phyloP scores from a whole-genome alignment of 2,888 invertebrate genomes.

The Panopea generosa region DNA sequence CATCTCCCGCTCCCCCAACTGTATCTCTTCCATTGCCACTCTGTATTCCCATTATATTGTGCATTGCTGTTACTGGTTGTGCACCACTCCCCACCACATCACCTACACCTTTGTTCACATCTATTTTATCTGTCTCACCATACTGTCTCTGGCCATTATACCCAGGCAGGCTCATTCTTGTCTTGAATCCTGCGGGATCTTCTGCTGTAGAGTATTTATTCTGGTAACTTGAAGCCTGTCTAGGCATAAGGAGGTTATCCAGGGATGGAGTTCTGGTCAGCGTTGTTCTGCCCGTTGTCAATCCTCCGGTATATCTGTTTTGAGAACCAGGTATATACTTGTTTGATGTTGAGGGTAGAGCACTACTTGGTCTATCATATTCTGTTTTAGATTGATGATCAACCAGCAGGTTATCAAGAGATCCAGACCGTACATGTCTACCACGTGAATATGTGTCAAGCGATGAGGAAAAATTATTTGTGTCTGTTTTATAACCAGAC shows the following conservation, averaged over 20 bases:
- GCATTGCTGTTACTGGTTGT: slow-evolving; percentile 41
- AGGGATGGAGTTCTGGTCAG: slow-evolving; percentile 66
- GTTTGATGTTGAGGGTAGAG: slow-evolving; percentile 48
- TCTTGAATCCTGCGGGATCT: slow-evolving; percentile 41
- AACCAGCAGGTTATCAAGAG: slow-evolving; percentile 52
- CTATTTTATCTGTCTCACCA: slow-evolving; percentile 55
- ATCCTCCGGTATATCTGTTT: slow-evolving; percentile 45
- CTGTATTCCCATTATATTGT: slow-evolving; percentile 40
- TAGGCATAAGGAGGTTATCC: slow-evolving; percentile 64
- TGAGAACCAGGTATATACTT: slow-evolving; percentile 44
- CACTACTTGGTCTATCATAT: slow-evolving; percentile 47
- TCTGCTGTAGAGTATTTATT: slow-evolving; percentile 53
- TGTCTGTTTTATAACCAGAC: slow-evolving; percentile 44
- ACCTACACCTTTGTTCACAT: slow-evolving; percentile 42
- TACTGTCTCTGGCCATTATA: slow-evolving; percentile 30
- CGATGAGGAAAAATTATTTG: slow-evolving; percentile 44
- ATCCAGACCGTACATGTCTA: slow-evolving; percentile 53
- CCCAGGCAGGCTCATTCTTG: slow-evolving; percentile 53
- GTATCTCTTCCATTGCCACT: slow-evolving; percentile 18
- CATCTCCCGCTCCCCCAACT: slow-evolving; percentile 18
- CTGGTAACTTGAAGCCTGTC: slow-evolving; percentile 40
- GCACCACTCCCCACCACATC: slow-evolving; percentile 2
- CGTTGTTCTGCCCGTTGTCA: slow-evolving; percentile 57
- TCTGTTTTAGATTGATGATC: slow-evolving; percentile 28
- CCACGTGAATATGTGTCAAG: slow-evolving; percentile 56